Evolutionary conservation across 2,888 invertebrate species (phyloP).

Genomic region (Torymus aiolomorphi): DNA sequence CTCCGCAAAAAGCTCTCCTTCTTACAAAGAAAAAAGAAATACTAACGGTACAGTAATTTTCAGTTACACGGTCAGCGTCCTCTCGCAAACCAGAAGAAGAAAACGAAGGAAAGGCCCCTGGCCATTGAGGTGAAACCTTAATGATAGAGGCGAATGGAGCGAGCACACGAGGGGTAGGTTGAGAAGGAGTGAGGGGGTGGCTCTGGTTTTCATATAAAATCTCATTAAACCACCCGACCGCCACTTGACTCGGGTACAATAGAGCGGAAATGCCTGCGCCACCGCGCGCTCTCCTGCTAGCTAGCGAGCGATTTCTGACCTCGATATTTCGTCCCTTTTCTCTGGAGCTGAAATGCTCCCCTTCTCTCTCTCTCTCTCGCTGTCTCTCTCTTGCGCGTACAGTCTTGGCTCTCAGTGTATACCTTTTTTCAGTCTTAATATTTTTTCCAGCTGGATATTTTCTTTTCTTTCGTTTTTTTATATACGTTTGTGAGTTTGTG

Average conservation of each 20-base stretch:
- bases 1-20: no score
- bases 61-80: constrained; percentile 4
- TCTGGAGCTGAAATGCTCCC: neutral
- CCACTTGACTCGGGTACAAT: constrained; percentile 51
- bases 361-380: neutral
- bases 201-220: constrained; percentile 63
- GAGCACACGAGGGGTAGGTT: neutral
- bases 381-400: neutral
- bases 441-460: neutral
- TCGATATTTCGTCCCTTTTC: constrained; percentile 43
- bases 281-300: neutral
- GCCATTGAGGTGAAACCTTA: constrained; percentile 29
- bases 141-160: constrained; percentile 32
- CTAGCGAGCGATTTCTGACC: constrained; percentile 54
- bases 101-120: constrained; percentile 13
- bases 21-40: neutral
- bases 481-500: neutral
- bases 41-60: constrained; percentile 31
- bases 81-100: neutral
- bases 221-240: constrained; percentile 61
- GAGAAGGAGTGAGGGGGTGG: neutral
- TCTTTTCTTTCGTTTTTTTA: neutral
- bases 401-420: no score
- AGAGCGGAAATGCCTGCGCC: constrained; percentile 37
- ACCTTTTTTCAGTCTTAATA: neutral